Evolutionary conservation across 1,140 invertebrate species (phyloP).

Genomic region (Dolichoris vasculosae): DNA sequence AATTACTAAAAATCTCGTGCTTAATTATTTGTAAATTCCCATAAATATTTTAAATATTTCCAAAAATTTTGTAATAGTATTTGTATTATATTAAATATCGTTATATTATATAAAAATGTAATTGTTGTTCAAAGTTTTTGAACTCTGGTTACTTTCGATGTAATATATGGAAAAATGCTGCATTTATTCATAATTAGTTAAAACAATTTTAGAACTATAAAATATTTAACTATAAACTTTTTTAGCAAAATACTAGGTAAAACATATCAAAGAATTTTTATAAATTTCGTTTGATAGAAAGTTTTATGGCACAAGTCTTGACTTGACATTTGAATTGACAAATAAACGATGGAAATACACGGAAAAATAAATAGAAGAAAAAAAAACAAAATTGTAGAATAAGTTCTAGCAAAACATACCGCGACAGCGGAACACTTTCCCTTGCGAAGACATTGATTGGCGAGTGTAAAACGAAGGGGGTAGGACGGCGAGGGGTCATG

Average conservation of each 20-base stretch:
- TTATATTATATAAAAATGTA: too few relatives aligned
- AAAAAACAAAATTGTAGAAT: slow-evolving; percentile 13
- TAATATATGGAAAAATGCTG: too few relatives aligned
- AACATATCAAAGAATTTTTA: neutral
- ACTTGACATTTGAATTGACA: neutral
- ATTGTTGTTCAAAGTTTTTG: too few relatives aligned
- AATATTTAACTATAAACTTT: neutral
- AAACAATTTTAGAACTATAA: too few relatives aligned
- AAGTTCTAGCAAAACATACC: slow-evolving; percentile 26
- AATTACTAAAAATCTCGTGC: too few relatives aligned
- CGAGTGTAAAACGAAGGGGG: slow-evolving; percentile 10
- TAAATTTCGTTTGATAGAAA: slow-evolving; percentile 14
- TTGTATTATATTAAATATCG: too few relatives aligned
- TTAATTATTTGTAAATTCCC: too few relatives aligned
- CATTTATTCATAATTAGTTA: too few relatives aligned
- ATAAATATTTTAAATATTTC: too few relatives aligned
- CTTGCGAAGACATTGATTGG: slow-evolving; percentile 42
- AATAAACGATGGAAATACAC: neutral
- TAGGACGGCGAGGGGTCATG: neutral
- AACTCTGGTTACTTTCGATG: too few relatives aligned
- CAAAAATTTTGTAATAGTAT: too few relatives aligned
- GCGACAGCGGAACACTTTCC: slow-evolving; percentile 49
- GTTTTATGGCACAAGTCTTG: slow-evolving; percentile 6
- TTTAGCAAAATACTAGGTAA: neutral
- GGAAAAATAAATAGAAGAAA: neutral